Percentiles rank a stretch among this genome's conserved stretches.
Conservation (phyloP, 2,888 invertebrate species). For the Catocala sponsa region DNA sequence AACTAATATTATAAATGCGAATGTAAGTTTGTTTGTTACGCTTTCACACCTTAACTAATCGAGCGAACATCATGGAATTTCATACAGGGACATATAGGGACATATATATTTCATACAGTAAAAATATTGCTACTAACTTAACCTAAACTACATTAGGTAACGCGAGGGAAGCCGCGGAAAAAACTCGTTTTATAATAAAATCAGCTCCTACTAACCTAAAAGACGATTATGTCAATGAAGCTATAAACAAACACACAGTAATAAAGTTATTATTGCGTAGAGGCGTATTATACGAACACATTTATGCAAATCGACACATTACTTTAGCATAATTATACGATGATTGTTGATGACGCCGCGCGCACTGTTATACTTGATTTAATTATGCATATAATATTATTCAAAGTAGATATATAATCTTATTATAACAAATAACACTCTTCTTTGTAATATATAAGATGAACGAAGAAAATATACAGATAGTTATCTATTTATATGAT, state of each 20-base stretch:
- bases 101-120: neutral
- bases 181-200: neutral
- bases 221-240: neutral
- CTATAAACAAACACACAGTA: neutral
- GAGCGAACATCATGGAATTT: too few relatives aligned
- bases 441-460: too few relatives aligned
- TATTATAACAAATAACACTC: too few relatives aligned
- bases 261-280: neutral
- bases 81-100: neutral
- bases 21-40: too few relatives aligned
- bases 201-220: neutral
- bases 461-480: too few relatives aligned
- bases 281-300: slow-evolving; percentile 25
- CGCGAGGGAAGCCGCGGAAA: too few relatives aligned
- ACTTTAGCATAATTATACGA: slow-evolving; percentile 35
- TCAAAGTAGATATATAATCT: too few relatives aligned
- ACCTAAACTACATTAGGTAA: too few relatives aligned
- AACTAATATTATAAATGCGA: too few relatives aligned
- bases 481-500: too few relatives aligned
- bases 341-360: slow-evolving; percentile 24
- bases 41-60: too few relatives aligned
- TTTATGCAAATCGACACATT: slow-evolving; percentile 41
- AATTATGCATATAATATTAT: neutral
- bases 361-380: slow-evolving; percentile 17
- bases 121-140: too few relatives aligned